Conservation (phyloP, 1,140 invertebrate species). For the Zaprionus camerounensis region DNA sequence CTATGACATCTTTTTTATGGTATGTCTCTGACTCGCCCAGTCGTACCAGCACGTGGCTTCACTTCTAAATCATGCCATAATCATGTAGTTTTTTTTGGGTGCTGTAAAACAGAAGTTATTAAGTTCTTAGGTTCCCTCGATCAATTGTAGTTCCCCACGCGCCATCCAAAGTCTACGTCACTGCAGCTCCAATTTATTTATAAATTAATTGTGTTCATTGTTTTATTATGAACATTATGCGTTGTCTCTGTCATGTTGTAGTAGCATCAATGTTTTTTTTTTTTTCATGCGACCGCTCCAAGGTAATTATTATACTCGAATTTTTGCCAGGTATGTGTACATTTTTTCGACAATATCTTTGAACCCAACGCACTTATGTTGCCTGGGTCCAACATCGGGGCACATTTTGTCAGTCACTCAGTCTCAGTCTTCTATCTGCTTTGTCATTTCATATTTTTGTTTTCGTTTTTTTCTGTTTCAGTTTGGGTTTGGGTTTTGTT, state of each 20-base stretch:
- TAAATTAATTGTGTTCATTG: conserved; percentile 48
- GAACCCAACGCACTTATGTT: conserved; percentile 60
- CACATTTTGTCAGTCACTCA: conserved; percentile 42
- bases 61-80: background rate
- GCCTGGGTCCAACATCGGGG: conserved; percentile 33
- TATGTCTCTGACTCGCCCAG: background rate
- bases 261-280: conserved; percentile 62
- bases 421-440: conserved; percentile 32
- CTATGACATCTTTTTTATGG: background rate
- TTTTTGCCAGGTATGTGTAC: conserved; percentile 30
- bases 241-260: conserved; percentile 53
- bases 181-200: conserved; percentile 58
- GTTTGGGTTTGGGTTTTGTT: conserved; percentile 1
- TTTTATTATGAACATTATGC: conserved; percentile 39
- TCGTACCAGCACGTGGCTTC: background rate
- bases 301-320: conserved; percentile 69
- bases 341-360: conserved; percentile 58
- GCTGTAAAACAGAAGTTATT: background rate
- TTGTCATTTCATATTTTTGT: conserved; percentile 38
- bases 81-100: background rate
- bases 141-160: background rate
- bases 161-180: conserved; percentile 34
- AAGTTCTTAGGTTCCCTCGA: background rate
- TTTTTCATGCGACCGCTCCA: conserved; percentile 39
- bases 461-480: background rate